Evolutionary conservation across 2,797 vertebrate species (phyloP).

Genomic region (Anas capensis): DNA sequence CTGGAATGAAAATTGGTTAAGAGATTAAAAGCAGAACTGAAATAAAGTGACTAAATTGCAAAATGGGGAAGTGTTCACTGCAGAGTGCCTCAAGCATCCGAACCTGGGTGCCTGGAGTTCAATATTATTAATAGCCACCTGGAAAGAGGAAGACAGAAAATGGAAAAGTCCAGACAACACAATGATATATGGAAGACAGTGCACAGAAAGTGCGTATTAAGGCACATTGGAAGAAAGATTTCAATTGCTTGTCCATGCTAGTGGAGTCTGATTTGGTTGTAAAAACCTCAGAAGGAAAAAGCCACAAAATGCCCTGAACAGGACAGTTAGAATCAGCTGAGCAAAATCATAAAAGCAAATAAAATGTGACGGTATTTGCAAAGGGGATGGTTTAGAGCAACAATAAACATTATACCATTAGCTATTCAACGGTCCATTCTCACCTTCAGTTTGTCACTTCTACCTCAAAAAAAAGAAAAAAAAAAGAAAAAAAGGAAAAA

Average conservation of each 20-base stretch:
- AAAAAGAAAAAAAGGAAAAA: neutral
- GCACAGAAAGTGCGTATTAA: accelerated
- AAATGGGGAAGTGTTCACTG: accelerated
- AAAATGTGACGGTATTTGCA: neutral
- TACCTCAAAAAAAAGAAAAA: neutral
- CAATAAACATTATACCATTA: neutral
- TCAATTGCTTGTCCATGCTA: neutral
- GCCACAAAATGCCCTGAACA: neutral
- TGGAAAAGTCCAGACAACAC: neutral
- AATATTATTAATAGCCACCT: neutral
- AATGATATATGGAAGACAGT: neutral
- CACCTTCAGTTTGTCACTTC: neutral
- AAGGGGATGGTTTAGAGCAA: neutral
- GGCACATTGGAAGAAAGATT: constrained; percentile 21
- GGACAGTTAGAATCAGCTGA: constrained; percentile 3
- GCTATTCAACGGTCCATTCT: neutral
- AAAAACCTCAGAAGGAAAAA: constrained; percentile 24
- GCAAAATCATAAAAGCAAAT: neutral
- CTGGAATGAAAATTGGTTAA: constrained; percentile 41
- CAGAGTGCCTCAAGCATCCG: neutral
- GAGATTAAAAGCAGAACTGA: accelerated
- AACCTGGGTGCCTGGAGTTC: neutral
- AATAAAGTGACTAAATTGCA: accelerated
- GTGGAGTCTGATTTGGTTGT: neutral
- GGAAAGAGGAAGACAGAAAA: constrained; percentile 48